Base-by-base conservation (phyloP, 1,140 invertebrate genomes). In the Brachionus koreanus region DNA sequence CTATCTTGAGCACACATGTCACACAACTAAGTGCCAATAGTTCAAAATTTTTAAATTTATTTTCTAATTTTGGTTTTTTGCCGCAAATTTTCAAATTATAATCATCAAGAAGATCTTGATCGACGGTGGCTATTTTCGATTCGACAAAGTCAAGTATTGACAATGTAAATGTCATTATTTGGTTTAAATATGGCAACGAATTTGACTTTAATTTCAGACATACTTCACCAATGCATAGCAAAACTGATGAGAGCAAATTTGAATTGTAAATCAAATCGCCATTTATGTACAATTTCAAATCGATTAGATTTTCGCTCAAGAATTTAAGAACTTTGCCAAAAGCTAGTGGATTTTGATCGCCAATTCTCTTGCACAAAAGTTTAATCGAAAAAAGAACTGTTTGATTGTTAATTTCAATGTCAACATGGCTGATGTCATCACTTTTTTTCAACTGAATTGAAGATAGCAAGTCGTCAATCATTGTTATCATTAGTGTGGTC, bases 371-470 rank as follows among this genome's bases (percentile, higher is more conserved):
- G 0, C 93, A 92, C 9, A 96, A 85, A 4, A 95, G 86, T 87
- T 96, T 95, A 5, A 96, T 85, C 1, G 92, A 92, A 33, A 95
- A 90, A 13, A 96, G 86, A 1, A 93, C 92, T 1, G 92, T 93
- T 88, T 95, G 94, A 85, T 93, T 92, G 83, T 93, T 91, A 5
- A 92, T 86, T 12, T 84, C 83, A 2, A 61, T 13, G 16, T 79
- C 76, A 9, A 61, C 13, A 16, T 19, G 46, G 9, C 49, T 76
- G 29, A 57, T 67, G n/a, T 87, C 86, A 23, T 87, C 86, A n/a
- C 65, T 69, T 10, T 76, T 42, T 13, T 82, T 57, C 1, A 42
- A 35, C 43, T 23, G 81, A 2, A 84, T 69, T 6, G 83, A 52
- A 82, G 93, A 91, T 19, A 89, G 84, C 83, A 91, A 90, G 83